A percentile compares a stretch with the other conserved stretches of the same genome.
Evolutionary conservation across 2,113 vertebrate species (phyloP).

Genomic region (Collichthys lucidus): DNA sequence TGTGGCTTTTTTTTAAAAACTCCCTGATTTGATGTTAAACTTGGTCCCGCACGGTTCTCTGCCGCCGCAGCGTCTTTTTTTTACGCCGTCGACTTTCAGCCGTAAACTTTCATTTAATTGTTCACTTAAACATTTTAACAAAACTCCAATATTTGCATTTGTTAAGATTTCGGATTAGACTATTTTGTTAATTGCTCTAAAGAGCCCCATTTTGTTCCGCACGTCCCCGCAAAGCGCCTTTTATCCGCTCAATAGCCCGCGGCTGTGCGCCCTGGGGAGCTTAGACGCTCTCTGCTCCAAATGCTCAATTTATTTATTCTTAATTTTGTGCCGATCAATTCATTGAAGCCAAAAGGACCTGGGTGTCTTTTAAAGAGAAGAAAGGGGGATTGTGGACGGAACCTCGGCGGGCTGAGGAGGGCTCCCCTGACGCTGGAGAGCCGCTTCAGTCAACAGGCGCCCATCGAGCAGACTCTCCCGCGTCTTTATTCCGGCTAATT

Average conservation of each 20-base stretch:
- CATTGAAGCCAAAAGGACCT: conserved; percentile 99
- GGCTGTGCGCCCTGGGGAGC: conserved; percentile 97
- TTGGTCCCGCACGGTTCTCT: too few relatives aligned
- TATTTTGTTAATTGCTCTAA: conserved; percentile 99
- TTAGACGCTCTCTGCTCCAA: conserved; percentile 97
- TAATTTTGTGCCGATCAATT: conserved; percentile 99
- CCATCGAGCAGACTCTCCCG: conserved; percentile 99
- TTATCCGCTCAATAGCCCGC: conserved; percentile 96
- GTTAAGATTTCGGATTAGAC: conserved; percentile 98
- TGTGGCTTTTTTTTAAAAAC: too few relatives aligned
- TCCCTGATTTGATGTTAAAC: too few relatives aligned
- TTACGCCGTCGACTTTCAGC: conserved; percentile 89
- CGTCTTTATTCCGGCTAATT: conserved; percentile 99
- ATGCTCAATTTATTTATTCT: conserved; percentile 99
- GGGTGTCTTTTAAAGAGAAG: conserved; percentile 99
- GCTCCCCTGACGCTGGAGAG: conserved; percentile 95
- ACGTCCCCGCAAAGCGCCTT: conserved; percentile 94
- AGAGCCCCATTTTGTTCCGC: conserved; percentile 93
- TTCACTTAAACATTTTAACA: conserved; percentile 99
- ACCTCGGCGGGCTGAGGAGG: conserved; percentile 98
- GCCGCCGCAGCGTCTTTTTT: conserved; percentile 90
- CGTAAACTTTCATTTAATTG: conserved; percentile 98
- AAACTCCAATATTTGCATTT: conserved; percentile 99
- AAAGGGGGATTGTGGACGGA: conserved; percentile 99
- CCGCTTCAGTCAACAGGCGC: conserved; percentile 99